Evolutionary conservation across 2,113 vertebrate species (phyloP).

Genomic region (Kryptolebias marmoratus): DNA sequence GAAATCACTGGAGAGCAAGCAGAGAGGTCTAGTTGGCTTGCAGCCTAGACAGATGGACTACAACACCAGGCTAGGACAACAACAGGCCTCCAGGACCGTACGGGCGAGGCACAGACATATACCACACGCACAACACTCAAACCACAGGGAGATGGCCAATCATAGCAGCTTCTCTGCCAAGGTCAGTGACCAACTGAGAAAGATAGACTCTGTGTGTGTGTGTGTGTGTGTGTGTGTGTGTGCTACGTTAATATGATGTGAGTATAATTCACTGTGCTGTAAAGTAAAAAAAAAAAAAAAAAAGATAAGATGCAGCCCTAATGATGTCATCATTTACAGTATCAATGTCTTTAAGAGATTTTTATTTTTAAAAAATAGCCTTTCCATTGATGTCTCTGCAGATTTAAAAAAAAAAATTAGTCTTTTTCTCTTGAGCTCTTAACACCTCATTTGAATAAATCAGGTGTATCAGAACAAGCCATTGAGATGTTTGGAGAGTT

Average conservation of each 20-base stretch:
- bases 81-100: conserved; percentile 51
- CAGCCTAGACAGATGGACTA: conserved; percentile 71
- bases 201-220: conserved; percentile 25
- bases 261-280: neutral
- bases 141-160: conserved; percentile 53
- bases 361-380: neutral
- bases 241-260: neutral
- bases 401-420: neutral
- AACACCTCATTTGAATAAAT: conserved; percentile 17
- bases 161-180: conserved; percentile 56
- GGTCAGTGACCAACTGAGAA: conserved; percentile 53
- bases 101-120: conserved; percentile 44
- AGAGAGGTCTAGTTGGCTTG: conserved; percentile 56
- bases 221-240: neutral
- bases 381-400: neutral
- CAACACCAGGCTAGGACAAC: conserved; percentile 63
- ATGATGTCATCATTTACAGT: neutral
- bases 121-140: conserved; percentile 40
- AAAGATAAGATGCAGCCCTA: neutral
- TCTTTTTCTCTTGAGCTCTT: neutral
- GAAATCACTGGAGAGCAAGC: conserved; percentile 46
- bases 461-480: conserved; percentile 50
- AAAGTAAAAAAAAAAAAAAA: conserved; percentile 2
- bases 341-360: neutral
- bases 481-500: conserved; percentile 39